These are phyloP conservation scores for Darevskia nairensis DNA, from an alignment of 2,797 vertebrate species.

Conservation along the genomic window DNA sequence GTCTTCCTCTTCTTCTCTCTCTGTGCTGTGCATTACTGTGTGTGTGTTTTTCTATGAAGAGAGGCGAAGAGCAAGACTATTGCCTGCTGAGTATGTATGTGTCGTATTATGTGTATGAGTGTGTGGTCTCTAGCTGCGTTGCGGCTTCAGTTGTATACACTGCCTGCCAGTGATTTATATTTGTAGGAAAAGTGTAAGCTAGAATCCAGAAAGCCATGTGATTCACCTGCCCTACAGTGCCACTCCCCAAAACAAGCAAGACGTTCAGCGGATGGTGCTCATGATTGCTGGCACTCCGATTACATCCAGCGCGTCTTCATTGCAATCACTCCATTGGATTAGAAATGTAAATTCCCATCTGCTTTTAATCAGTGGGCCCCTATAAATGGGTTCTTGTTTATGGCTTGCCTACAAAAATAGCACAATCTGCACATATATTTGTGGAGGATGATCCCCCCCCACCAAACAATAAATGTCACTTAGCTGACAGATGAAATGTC, in stretches of 20 bases:
- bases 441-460: neutral
- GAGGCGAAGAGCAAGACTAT: too few relatives aligned
- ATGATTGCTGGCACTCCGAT: neutral
- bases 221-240: neutral
- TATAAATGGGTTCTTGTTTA: neutral
- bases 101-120: too few relatives aligned
- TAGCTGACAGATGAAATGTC: neutral
- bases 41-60: too few relatives aligned
- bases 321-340: constrained; percentile 17
- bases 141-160: too few relatives aligned
- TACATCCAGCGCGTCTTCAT: neutral
- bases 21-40: too few relatives aligned
- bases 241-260: neutral
- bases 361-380: neutral
- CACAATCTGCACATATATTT: neutral
- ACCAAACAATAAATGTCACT: neutral
- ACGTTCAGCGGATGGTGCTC: neutral
- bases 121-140: too few relatives aligned
- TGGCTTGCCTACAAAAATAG: neutral
- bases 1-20: too few relatives aligned
- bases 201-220: neutral
- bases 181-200: neutral
- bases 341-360: constrained; percentile 34
- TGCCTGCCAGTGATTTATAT: neutral
- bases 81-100: too few relatives aligned